Base-by-base conservation (phyloP, 2,888 invertebrate species). In the Diaphora mendica region DNA sequence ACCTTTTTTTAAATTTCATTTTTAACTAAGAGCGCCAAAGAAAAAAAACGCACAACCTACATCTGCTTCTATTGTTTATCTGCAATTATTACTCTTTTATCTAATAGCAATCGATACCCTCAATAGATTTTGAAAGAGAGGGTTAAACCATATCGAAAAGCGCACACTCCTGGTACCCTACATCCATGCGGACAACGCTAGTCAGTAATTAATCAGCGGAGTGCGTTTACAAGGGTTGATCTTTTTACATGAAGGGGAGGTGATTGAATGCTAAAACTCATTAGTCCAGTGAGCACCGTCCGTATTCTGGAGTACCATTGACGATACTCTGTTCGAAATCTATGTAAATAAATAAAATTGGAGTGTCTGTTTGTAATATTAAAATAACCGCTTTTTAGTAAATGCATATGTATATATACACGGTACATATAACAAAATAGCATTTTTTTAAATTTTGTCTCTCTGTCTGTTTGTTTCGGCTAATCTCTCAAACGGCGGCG, bases 191-290 rank as follows among this genome's bases (percentile, higher is more conserved):
- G 77, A 88, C 86, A 86, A 86, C 90, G 88, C 87, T 89, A 89
- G 90, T 85, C 89, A 85, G 90, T 91, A 91, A 94, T 94, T 94
- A 94, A 94, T 94, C 92, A 92, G 91, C 82, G 87, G 86, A 91
- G 91, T 91, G 87, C 88, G 87, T 88, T 89, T 84, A 85, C 85
- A 90, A 90, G 93, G 94, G 93, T 91, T 91, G 91, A 91, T 91
- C 91, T 93, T 94, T 93, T 93, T 91, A 89, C 87, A 90, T 89
- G 87, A 83, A 88, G 89, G 91, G 91, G 87, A 79, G 87, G 87
- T 89, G 92, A 91, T 92, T 91, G 92, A 91, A 92, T 92, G 91
- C 88, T 91, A 87, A 91, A 90, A 90, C 91, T 93, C 92, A 93
- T 94, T 94, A 93, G 91, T 89, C 77, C 85, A 68, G 80, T 75